A percentile compares a stretch with the other conserved stretches of the same genome.
Conservation (phyloP, 2,797 vertebrate genomes). For the Hemitrygon akajei region DNA sequence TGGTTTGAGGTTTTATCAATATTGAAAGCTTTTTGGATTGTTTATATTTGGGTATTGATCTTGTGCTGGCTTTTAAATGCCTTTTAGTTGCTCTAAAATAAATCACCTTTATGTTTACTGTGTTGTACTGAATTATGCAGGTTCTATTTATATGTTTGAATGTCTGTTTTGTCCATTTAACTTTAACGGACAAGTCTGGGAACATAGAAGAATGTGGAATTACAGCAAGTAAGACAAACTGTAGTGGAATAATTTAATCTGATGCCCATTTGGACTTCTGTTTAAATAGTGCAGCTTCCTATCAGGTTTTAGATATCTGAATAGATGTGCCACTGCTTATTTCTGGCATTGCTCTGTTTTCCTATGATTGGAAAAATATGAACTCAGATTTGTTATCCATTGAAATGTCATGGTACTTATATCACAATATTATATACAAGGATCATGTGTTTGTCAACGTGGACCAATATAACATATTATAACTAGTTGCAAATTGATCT, state of each 20-base stretch:
- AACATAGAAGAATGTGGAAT: background rate
- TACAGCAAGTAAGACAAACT: background rate
- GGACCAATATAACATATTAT: constrained; percentile 18
- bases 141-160: background rate
- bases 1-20: background rate
- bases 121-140: background rate
- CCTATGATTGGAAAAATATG: background rate
- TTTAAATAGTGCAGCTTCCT: background rate
- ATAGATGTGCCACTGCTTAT: background rate
- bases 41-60: constrained; percentile 10
- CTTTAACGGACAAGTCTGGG: background rate
- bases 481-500: background rate
- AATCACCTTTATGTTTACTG: background rate
- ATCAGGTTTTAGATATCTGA: background rate
- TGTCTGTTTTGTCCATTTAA: background rate
- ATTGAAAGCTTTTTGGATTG: background rate
- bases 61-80: background rate
- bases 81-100: background rate
- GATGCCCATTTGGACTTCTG: background rate
- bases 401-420: constrained; percentile 2
- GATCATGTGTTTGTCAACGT: constrained; percentile 15
- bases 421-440: constrained; percentile 13
- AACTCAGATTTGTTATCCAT: background rate
- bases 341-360: background rate
- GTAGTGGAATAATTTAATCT: background rate